Base-by-base conservation (phyloP, 2,797 vertebrate genomes). In the Hapalemur alaotrensis region DNA sequence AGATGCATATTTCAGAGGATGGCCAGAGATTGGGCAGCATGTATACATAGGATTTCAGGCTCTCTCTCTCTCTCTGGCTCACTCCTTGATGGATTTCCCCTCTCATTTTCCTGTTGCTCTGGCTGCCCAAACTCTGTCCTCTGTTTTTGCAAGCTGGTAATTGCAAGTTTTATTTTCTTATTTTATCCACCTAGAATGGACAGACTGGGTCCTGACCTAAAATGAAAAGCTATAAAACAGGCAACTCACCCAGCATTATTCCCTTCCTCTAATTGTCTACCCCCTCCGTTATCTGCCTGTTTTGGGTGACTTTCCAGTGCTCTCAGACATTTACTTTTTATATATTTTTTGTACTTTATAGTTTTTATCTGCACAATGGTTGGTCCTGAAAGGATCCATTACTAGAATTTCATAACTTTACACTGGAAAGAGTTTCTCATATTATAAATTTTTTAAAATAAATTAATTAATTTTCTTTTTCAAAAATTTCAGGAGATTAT, bases 161-260 rank as follows among this genome's bases (percentile, higher is more conserved):
- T 7, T 59, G 4, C 8, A 43, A 4, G 0, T 50, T 88, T 52
- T 20, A 30, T 78, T 59, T 78, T 18, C 28, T 30, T 50, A 4
- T 76, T 88, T 50, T 38, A 54, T 25, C 28, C 52, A 43, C 8
- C 13, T 12, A 22, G 1, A 38, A 20, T 4, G 25, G 17, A 41
- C 28, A 86, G 32, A 35, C 11, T 41, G 59, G n/a, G 25, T 59
- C 38, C 50, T 35, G 12, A 63, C 22, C 57, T 82, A 46, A 35
- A 10, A 65, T 23, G 2, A 7, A 41, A 41, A 78, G 25, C 23
- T 23, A 11, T 38, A 48, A 38, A 32, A 7, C 7, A 25, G 57
- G 30, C 43, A 48, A 38, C 3, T 79, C 4, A 65, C 17, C 12
- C 32, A 4, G 3, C 1, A 7, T 5, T 4, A 0, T 50, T 41